Evolutionary conservation across 1,140 invertebrate genomes (phyloP).

Genomic region (Zaprionus camerounensis): DNA sequence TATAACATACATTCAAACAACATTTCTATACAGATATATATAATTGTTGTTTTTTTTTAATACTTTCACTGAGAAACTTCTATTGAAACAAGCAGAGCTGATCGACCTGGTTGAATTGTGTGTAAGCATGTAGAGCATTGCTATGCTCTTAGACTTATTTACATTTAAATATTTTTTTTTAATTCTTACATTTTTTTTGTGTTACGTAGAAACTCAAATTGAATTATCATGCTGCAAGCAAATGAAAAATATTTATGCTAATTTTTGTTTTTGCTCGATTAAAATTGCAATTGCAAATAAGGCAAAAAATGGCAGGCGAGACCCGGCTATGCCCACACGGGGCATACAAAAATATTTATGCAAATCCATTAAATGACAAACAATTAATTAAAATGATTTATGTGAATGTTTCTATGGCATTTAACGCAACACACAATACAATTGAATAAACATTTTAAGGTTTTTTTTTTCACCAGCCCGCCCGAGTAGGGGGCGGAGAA

Average conservation of each 20-base stretch:
- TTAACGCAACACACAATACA: conserved; percentile 59
- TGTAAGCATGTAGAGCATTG: conserved; percentile 8
- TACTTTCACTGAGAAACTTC: neutral
- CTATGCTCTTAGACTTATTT: conserved; percentile 3
- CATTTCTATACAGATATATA: neutral
- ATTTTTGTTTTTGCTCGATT: conserved; percentile 67
- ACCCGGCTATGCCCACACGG: conserved; percentile 33
- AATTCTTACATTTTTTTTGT: conserved; percentile 19
- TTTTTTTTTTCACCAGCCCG: neutral
- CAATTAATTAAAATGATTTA: conserved; percentile 82
- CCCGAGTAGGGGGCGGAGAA: neutral
- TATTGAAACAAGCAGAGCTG: neutral
- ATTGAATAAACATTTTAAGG: conserved; percentile 61
- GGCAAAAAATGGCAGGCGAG: conserved; percentile 11
- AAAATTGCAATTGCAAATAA: conserved; percentile 65
- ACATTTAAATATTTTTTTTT: conserved; percentile 22
- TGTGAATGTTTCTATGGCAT: conserved; percentile 64
- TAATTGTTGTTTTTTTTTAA: neutral
- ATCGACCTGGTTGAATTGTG: neutral
- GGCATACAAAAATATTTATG: conserved; percentile 71
- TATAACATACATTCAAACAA: too few relatives aligned
- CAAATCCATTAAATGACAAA: conserved; percentile 81
- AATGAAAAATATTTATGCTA: conserved; percentile 74
- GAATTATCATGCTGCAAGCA: conserved; percentile 46
- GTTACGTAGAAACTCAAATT: conserved; percentile 19